Conservation (phyloP, 1,140 invertebrate species). For the Dendrolimus kikuchii region DNA sequence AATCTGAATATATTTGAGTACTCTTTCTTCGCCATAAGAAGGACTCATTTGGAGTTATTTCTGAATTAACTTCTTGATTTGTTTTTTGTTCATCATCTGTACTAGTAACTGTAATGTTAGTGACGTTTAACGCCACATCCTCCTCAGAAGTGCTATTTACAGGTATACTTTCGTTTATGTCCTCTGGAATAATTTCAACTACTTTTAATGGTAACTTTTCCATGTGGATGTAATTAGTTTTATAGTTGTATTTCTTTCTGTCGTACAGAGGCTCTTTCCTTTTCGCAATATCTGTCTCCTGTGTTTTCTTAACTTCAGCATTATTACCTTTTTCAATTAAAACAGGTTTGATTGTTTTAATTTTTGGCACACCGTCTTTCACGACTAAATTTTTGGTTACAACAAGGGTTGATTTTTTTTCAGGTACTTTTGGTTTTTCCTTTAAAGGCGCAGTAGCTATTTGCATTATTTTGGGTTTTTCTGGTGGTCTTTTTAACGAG, state of each 20-base stretch:
- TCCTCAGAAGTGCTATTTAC: slow-evolving; percentile 8
- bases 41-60: slow-evolving; percentile 65
- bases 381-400: slow-evolving; percentile 66
- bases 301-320: slow-evolving; percentile 17
- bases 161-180: slow-evolving; percentile 31
- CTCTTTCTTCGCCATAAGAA: slow-evolving; percentile 67
- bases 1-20: slow-evolving; percentile 52
- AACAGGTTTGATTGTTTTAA: slow-evolving; percentile 54
- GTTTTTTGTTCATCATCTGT: slow-evolving; percentile 29
- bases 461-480: slow-evolving; percentile 17
- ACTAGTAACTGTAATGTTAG: slow-evolving; percentile 3
- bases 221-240: slow-evolving; percentile 60
- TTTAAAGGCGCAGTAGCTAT: slow-evolving; percentile 28
- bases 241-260: slow-evolving; percentile 43
- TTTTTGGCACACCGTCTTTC: slow-evolving; percentile 66
- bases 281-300: slow-evolving; percentile 24
- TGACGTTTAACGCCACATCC: slow-evolving; percentile 4
- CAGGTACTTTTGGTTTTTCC: slow-evolving; percentile 70
- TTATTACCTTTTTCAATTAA: slow-evolving; percentile 22
- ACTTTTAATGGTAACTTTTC: slow-evolving; percentile 55
- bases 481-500: slow-evolving; percentile 33
- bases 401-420: slow-evolving; percentile 63
- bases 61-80: slow-evolving; percentile 44
- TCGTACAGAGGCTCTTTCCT: slow-evolving; percentile 61
- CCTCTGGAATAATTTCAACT: slow-evolving; percentile 65